Conservation (phyloP, 1,140 invertebrate species). For the Macrocentrus cingulum region DNA sequence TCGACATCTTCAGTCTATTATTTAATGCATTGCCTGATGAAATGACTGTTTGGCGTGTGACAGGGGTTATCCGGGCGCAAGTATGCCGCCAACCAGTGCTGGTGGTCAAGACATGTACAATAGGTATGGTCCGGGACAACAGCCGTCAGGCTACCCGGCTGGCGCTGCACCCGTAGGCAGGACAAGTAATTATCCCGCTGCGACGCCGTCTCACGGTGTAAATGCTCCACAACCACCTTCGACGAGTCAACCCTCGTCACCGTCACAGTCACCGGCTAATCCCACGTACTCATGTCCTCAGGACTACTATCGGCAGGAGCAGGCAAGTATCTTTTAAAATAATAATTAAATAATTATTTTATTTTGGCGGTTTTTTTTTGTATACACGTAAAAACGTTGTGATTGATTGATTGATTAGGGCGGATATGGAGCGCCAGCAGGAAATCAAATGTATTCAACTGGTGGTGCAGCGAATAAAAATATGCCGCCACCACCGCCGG, state of each 20-base stretch:
- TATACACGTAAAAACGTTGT: neutral
- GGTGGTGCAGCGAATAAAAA: conserved; percentile 59
- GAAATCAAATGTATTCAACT: conserved; percentile 49
- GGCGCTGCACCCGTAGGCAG: conserved; percentile 44
- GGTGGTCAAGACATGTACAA: conserved; percentile 55
- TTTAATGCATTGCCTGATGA: too few relatives aligned
- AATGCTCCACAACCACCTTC: conserved; percentile 47
- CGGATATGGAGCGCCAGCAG: conserved; percentile 46
- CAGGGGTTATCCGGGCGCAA: conserved; percentile 56
- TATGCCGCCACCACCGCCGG: conserved; percentile 69
- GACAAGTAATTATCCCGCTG: conserved; percentile 48
- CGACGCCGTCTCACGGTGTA: conserved; percentile 49
- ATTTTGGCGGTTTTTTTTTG: too few relatives aligned
- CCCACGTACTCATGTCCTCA: conserved; percentile 54
- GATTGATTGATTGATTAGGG: conserved; percentile 31
- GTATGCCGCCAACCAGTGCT: conserved; percentile 51
- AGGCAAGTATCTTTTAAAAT: conserved; percentile 42
- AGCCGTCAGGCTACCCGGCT: conserved; percentile 45
- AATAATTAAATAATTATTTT: too few relatives aligned
- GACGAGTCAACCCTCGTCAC: conserved; percentile 46
- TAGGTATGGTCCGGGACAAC: conserved; percentile 51
- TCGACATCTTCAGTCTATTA: conserved; percentile 10
- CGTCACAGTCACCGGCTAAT: conserved; percentile 46
- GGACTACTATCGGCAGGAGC: conserved; percentile 56
- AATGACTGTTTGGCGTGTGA: conserved; percentile 22